Evolutionary conservation across 2,888 invertebrate species (phyloP).

Genomic region (Phania funesta): DNA sequence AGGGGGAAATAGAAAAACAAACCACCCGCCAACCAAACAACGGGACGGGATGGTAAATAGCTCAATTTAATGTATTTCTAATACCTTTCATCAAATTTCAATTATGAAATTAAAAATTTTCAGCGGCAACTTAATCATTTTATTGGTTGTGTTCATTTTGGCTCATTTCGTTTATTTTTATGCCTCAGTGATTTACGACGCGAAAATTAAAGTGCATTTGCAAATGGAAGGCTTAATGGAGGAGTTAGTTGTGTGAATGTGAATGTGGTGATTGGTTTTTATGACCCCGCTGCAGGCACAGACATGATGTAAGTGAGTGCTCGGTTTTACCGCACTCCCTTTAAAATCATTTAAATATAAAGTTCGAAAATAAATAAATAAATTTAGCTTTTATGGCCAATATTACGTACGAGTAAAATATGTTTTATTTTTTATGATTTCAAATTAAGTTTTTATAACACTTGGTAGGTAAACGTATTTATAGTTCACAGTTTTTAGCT

Average conservation of each 20-base stretch:
- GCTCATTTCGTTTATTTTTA: conserved; percentile 50
- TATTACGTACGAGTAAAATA: conserved; percentile 49
- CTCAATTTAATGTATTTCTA: conserved; percentile 64
- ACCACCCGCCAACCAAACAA: conserved; percentile 3
- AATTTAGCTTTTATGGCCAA: conserved; percentile 34
- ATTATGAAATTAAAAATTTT: conserved; percentile 67
- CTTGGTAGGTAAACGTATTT: conserved; percentile 25
- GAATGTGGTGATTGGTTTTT: conserved; percentile 12
- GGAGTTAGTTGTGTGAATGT: conserved; percentile 16
- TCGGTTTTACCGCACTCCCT: conserved; percentile 45
- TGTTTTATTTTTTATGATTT: conserved; percentile 52
- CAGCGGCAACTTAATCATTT: conserved; percentile 67
- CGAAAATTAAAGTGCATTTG: conserved; percentile 75
- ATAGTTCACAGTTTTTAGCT: conserved; percentile 27
- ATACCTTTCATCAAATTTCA: conserved; percentile 67
- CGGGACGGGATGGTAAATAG: conserved; percentile 13
- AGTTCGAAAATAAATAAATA: conserved; percentile 41
- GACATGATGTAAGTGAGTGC: conserved; percentile 45
- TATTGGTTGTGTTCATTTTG: conserved; percentile 42
- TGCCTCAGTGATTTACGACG: conserved; percentile 73
- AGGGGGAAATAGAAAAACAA: background rate
- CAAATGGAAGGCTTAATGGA: conserved; percentile 66
- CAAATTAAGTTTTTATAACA: conserved; percentile 59
- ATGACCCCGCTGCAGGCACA: conserved; percentile 4
- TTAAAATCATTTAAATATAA: conserved; percentile 36